Base-by-base conservation (phyloP, 2,888 invertebrate genomes). In the Pyrgus malvae region DNA sequence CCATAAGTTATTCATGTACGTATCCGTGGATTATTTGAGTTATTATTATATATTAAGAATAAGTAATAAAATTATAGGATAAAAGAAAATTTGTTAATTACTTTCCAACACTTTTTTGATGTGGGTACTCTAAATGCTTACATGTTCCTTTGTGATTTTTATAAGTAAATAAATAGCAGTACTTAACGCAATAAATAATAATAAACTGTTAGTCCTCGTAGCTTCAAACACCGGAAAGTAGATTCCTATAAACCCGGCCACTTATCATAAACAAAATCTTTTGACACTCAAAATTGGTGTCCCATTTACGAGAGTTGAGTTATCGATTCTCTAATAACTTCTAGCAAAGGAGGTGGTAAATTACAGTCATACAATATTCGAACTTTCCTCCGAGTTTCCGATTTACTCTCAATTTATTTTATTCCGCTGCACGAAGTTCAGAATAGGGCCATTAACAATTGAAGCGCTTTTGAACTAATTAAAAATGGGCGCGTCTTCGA, bases 401-500 rank as follows among this genome's bases (percentile, higher is more conserved):
- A 64, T 64, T 63, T 62, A 60, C 61, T 57, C 59, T 57, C 62
- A 60, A 65, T 64, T 67, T 63, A 64, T 64, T 64, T 62, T 61
- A 65, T 64, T 62, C 62, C 63, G 56, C 62, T 63, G 64, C 60
- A 63, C 62, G 62, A 82, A 81, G 78, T 83, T 81, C 63, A 72
- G 69, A 81, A 82, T 76, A 75, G 65, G 69, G 73, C 78, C 76
- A 83, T 86, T 83, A 86, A 84, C 80, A 84, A 87, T 86, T 80
- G 74, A 84, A 80, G 73, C 72, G 74, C 78, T 75, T 79, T 79
- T 76, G 72, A 84, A 86, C 83, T 85, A 86, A 88, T 88, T 88
- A 87, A 87, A 87, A 86, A 88, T 88, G 86, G 78, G 80, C 80
- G 82, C 80, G 78, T 82, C 83, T 81, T 79, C 78, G 76, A 76